Percentiles rank a stretch among this genome's conserved stretches.
phyloP scores from a whole-genome alignment of 2,113 vertebrate species.

The Atractosteus spatula region DNA sequence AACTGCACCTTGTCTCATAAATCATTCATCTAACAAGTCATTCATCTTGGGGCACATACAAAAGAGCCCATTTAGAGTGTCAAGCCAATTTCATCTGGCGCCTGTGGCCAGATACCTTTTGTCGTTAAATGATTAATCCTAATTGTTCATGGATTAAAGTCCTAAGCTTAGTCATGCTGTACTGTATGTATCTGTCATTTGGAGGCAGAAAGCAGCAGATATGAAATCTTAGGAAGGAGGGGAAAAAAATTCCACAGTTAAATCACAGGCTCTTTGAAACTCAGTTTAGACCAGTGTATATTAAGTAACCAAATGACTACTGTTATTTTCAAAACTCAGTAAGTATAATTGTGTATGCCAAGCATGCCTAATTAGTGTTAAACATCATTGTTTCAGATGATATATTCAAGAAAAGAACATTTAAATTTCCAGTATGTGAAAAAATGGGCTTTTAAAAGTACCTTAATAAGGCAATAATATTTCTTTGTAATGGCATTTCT shows the following conservation, averaged over 20 bases:
- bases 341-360: conserved; percentile 46
- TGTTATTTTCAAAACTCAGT: conserved; percentile 37
- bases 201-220: conserved; percentile 18
- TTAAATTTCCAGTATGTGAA: conserved; percentile 34
- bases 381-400: conserved; percentile 60
- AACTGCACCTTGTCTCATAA: conserved; percentile 6
- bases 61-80: conserved; percentile 14
- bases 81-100: conserved; percentile 22
- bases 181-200: conserved; percentile 27
- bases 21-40: conserved; percentile 13
- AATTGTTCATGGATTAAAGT: conserved; percentile 47
- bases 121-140: conserved; percentile 50
- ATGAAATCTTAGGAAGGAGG: conserved; percentile 12
- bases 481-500: conserved; percentile 45
- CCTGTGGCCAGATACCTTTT: conserved; percentile 22
- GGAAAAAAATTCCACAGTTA: background rate
- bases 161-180: conserved; percentile 36
- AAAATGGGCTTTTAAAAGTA: conserved; percentile 42
- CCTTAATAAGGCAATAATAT: conserved; percentile 62
- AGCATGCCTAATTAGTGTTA: conserved; percentile 51
- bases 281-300: no score
- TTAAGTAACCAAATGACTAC: conserved; percentile 32
- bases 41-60: background rate
- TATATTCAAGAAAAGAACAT: conserved; percentile 58
- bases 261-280: background rate